Conservation (phyloP, 2,888 invertebrate genomes). For the Smittia sp. region DNA sequence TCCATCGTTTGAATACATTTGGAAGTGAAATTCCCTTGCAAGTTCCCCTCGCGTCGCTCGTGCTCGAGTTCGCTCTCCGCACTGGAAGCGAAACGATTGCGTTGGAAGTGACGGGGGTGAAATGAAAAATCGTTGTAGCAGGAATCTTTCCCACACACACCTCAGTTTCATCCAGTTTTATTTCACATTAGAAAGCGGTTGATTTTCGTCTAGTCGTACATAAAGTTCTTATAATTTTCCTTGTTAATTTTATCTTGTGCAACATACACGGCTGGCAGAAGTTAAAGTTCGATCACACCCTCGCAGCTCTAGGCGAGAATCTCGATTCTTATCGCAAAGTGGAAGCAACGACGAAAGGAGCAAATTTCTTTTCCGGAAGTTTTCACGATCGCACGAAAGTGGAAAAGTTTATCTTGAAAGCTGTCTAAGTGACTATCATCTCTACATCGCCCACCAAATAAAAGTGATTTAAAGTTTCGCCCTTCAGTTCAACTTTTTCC, state of each 20-base stretch:
- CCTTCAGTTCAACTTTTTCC: background rate
- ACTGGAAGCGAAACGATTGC: conserved; percentile 1
- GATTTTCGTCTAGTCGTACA: conserved; percentile 42
- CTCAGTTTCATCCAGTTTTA: conserved; percentile 41
- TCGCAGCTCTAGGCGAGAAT: background rate
- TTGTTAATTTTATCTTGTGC: conserved; percentile 40
- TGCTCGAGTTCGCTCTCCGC: background rate
- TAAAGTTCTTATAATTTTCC: conserved; percentile 42
- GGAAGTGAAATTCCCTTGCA: too few species aligned
- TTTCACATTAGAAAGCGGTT: conserved; percentile 41
- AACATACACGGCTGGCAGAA: background rate
- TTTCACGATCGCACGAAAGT: background rate
- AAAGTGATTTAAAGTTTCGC: background rate
- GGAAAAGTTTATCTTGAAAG: background rate
- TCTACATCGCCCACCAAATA: background rate
- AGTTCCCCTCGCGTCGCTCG: too few species aligned
- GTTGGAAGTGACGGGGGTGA: background rate
- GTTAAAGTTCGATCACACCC: background rate
- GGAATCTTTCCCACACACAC: conserved; percentile 38
- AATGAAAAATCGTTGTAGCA: conserved; percentile 37
- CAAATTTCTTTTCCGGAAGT: background rate
- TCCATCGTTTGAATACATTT: too few species aligned
- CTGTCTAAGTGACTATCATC: background rate
- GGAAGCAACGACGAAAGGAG: background rate
- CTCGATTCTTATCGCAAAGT: background rate